These are phyloP conservation scores for Tetraneura akinire DNA, from an alignment of 1,140 invertebrate species.

Conservation along the genomic window DNA sequence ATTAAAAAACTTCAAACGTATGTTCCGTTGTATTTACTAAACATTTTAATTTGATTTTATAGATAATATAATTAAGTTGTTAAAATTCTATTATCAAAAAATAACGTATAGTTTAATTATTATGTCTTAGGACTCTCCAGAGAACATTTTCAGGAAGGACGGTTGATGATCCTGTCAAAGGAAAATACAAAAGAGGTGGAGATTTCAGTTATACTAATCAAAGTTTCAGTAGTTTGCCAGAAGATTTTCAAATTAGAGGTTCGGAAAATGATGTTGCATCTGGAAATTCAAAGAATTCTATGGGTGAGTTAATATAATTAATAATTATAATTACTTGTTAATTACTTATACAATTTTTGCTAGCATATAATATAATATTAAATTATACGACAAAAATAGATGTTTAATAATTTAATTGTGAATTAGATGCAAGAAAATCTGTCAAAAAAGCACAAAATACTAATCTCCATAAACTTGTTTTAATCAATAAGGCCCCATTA, in stretches of 20 bases:
- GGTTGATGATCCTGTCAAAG: slow-evolving; percentile 59
- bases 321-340: no score
- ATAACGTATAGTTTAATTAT: neutral
- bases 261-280: slow-evolving; percentile 55
- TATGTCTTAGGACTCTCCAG: slow-evolving; percentile 57
- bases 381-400: neutral
- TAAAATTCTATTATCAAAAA: no score
- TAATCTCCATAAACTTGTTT: slow-evolving; percentile 61
- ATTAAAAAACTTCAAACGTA: slow-evolving; percentile 49
- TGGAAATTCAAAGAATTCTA: slow-evolving; percentile 50
- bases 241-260: slow-evolving; percentile 54
- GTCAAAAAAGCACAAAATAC: slow-evolving; percentile 57
- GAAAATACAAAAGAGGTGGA: slow-evolving; percentile 56
- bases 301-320: slow-evolving; percentile 51
- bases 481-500: slow-evolving; percentile 64
- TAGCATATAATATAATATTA: neutral
- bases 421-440: slow-evolving; percentile 33
- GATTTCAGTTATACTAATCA: slow-evolving; percentile 63
- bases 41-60: no score
- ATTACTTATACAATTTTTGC: no score
- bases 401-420: neutral
- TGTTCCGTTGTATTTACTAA: neutral
- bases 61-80: no score
- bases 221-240: slow-evolving; percentile 60
- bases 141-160: slow-evolving; percentile 61